phyloP scores from a whole-genome alignment of 1,140 invertebrate species.

The Physella acuta region DNA sequence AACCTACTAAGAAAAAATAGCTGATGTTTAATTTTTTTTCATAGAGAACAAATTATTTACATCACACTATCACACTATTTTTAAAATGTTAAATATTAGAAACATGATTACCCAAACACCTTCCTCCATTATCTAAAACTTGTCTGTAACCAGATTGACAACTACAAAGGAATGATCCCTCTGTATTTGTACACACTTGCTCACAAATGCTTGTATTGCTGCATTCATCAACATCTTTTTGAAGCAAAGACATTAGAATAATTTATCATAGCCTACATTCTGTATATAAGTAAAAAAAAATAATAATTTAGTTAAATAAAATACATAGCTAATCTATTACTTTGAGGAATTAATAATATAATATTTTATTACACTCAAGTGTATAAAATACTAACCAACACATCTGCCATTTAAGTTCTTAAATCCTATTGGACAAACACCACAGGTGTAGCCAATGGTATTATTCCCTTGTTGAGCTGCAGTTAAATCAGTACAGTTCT shows the following conservation, averaged over 20 bases:
- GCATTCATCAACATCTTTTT: constrained; percentile 56
- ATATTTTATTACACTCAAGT: no score
- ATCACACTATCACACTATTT: not conserved
- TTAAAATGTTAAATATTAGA: not conserved
- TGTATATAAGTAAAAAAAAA: no score
- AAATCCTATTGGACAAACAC: constrained; percentile 16
- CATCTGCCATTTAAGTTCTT: not conserved
- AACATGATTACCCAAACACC: no score
- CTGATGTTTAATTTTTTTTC: no score
- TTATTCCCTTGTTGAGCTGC: not conserved
- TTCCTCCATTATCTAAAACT: no score
- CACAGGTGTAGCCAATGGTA: constrained; percentile 17
- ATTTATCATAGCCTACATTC: no score
- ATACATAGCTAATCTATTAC: no score
- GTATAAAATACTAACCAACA: not conserved
- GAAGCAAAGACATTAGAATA: no score
- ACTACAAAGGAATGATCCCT: constrained; percentile 34
- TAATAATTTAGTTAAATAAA: no score
- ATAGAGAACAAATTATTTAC: not conserved
- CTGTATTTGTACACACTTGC: constrained; percentile 40
- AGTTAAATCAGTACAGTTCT: constrained; percentile 25
- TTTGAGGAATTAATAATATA: no score
- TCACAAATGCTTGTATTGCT: constrained; percentile 43
- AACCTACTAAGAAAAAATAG: no score
- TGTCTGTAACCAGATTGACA: constrained; percentile 33